A percentile compares a stretch with the other conserved stretches of the same genome.
Conservation (phyloP, 2,113 vertebrate genomes). For the Poecile atricapillus region DNA sequence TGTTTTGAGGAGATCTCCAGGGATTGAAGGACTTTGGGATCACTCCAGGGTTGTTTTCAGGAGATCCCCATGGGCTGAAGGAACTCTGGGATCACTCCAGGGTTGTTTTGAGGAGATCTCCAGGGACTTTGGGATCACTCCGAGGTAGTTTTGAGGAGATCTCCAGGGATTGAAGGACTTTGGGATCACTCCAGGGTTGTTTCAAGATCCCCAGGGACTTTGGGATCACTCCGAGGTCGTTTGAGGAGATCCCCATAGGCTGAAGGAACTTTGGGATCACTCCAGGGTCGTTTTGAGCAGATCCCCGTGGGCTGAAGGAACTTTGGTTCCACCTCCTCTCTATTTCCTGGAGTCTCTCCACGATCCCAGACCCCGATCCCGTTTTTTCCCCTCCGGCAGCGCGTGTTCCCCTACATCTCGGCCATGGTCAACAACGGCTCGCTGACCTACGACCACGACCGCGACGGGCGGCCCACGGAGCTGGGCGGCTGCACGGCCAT, state of each 20-base stretch:
- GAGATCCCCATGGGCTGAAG: too few relatives aligned
- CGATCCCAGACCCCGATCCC: rapidly evolving
- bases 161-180: too few relatives aligned
- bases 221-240: neutral
- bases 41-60: too few relatives aligned
- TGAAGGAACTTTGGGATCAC: neutral
- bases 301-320: neutral
- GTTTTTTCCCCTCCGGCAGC: conserved; percentile 52
- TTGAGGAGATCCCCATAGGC: too few relatives aligned
- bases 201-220: too few relatives aligned
- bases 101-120: neutral
- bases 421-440: conserved; percentile 96
- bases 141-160: too few relatives aligned
- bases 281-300: rapidly evolving
- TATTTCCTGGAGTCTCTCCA: rapidly evolving
- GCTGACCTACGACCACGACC: conserved; percentile 89
- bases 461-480: conserved; percentile 88
- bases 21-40: too few relatives aligned
- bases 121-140: neutral
- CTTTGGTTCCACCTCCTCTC: neutral
- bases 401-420: conserved; percentile 90
- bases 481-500: conserved; percentile 92
- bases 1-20: too few relatives aligned
- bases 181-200: too few relatives aligned
- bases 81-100: neutral